phyloP scores from a whole-genome alignment of 2,888 invertebrate genomes.

The Ypsolopha scabrella region DNA sequence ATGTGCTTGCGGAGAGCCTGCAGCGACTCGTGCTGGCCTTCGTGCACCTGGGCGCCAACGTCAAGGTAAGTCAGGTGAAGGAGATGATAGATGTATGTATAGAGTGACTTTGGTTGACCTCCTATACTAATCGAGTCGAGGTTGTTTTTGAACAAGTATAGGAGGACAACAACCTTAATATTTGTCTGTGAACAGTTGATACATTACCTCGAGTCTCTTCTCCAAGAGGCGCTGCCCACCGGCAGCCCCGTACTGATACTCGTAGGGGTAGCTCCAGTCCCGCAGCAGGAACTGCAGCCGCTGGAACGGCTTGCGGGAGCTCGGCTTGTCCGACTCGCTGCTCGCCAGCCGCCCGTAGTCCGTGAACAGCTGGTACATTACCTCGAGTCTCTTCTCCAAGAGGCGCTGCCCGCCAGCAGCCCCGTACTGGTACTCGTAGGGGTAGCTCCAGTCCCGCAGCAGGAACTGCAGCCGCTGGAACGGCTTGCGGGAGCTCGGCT shows the following conservation, averaged over 20 bases:
- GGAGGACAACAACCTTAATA: too few species aligned
- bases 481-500: too few species aligned
- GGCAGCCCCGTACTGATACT: conserved; percentile 86
- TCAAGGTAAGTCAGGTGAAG: background rate
- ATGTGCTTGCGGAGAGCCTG: conserved; percentile 93
- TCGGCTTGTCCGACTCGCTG: too few species aligned
- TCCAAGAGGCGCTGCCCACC: conserved; percentile 91
- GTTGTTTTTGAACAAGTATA: too few species aligned
- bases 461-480: conserved; percentile 85
- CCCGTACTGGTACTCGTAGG: conserved; percentile 94
- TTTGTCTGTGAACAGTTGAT: too few species aligned
- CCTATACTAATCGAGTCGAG: too few species aligned
- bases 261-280: conserved; percentile 99
- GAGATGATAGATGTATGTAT: too few species aligned
- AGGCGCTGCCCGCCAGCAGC: conserved; percentile 88
- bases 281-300: conserved; percentile 88
- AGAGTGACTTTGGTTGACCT: too few species aligned
- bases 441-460: conserved; percentile 97
- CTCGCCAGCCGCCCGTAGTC: too few species aligned
- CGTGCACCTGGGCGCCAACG: conserved; percentile 68
- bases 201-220: conserved; percentile 80
- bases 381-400: conserved; percentile 85
- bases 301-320: too few species aligned
- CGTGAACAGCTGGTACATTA: too few species aligned
- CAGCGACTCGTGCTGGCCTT: conserved; percentile 93